A percentile compares a stretch with the other conserved stretches of the same genome.
phyloP scores from a whole-genome alignment of 2,797 vertebrate genomes.

The Peromyscus nudipes region DNA sequence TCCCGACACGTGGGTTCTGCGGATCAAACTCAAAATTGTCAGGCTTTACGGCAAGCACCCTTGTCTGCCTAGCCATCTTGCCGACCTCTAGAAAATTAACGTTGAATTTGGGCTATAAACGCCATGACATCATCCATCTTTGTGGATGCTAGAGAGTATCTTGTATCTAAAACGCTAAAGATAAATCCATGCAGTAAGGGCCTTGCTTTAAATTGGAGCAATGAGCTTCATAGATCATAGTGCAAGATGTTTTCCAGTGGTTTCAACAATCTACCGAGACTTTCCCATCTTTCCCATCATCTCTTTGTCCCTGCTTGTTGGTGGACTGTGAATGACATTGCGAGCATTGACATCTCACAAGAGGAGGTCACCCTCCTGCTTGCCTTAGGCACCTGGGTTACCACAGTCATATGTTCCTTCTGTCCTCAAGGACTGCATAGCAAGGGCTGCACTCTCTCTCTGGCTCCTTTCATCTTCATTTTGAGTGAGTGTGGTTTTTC shows the following conservation, averaged over 20 bases:
- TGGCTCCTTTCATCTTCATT: background rate
- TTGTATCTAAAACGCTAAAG: background rate
- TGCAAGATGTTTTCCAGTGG: background rate
- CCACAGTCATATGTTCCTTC: background rate
- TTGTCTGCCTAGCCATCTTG: background rate
- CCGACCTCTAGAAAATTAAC: background rate
- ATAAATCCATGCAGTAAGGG: background rate
- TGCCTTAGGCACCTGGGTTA: background rate
- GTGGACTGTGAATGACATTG: background rate
- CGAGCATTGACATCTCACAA: background rate
- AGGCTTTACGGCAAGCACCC: background rate
- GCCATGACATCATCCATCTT: background rate
- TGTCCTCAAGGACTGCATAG: background rate
- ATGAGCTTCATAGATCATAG: background rate
- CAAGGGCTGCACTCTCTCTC: background rate
- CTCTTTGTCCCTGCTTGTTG: background rate
- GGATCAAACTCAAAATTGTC: background rate
- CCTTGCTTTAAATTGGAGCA: constrained; percentile 31
- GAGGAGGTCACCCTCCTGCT: background rate
- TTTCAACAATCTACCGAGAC: background rate
- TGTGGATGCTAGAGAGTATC: background rate
- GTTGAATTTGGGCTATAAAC: background rate
- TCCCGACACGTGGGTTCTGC: background rate
- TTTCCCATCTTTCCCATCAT: background rate
- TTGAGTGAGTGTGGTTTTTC: background rate